Evolutionary conservation across 2,888 invertebrate species (phyloP).

Genomic region (Eristalinus aeneus): DNA sequence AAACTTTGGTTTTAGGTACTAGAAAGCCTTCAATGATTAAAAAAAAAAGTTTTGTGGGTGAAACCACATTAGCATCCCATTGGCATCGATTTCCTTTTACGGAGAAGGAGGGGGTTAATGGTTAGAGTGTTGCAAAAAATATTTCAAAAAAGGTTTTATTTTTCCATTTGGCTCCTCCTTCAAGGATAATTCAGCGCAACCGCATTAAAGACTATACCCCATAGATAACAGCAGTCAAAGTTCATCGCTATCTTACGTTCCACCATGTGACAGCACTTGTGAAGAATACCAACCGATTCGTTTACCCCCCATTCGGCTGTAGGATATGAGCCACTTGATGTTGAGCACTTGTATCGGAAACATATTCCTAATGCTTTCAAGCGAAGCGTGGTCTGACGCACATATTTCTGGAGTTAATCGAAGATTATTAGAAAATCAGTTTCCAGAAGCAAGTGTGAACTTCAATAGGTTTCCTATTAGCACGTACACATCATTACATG

Average conservation of each 20-base stretch:
- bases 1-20: not conserved
- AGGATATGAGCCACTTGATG: not conserved
- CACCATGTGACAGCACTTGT: slow-evolving; percentile 47
- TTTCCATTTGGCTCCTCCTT: slow-evolving; percentile 52
- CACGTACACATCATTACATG: slow-evolving; percentile 40
- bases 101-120: slow-evolving; percentile 25
- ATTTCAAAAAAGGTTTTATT: slow-evolving; percentile 21
- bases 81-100: slow-evolving; percentile 5
- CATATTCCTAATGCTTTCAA: not conserved
- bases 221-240: slow-evolving; percentile 11
- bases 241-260: slow-evolving; percentile 50
- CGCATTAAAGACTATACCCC: slow-evolving; percentile 26
- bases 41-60: not conserved
- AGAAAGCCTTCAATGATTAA: not conserved
- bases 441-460: not conserved
- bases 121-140: slow-evolving; percentile 26
- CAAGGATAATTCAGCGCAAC: slow-evolving; percentile 49
- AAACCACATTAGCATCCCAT: not conserved
- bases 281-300: not conserved
- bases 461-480: slow-evolving; percentile 2
- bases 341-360: not conserved
- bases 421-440: slow-evolving; percentile 4
- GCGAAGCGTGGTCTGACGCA: not conserved
- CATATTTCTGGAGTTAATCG: not conserved
- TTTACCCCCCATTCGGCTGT: not conserved